A percentile compares a stretch with the other conserved stretches of the same genome.
Evolutionary conservation across 2,888 invertebrate species (phyloP).

Genomic region (Drosophila merina): DNA sequence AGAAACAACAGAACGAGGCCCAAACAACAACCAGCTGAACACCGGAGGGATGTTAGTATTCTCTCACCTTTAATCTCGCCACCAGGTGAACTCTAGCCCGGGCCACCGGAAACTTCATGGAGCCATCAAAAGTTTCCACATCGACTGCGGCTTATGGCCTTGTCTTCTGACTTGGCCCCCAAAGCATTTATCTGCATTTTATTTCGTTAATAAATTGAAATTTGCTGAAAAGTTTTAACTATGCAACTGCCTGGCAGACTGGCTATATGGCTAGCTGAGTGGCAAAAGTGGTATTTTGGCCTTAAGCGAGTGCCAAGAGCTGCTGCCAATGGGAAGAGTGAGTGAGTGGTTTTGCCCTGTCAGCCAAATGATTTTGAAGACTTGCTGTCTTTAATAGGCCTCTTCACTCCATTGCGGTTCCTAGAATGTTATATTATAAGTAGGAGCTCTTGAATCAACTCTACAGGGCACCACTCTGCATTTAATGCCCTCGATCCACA

Average conservation of each 20-base stretch:
- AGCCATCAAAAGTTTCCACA: slow-evolving; percentile 65
- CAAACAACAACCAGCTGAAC: slow-evolving; percentile 2
- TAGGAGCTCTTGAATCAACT: slow-evolving; percentile 38
- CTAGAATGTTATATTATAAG: slow-evolving; percentile 17
- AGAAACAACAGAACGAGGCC: slow-evolving; percentile 8
- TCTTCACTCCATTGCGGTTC: slow-evolving; percentile 46
- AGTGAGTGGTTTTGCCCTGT: slow-evolving; percentile 45
- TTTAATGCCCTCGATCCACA: slow-evolving; percentile 58
- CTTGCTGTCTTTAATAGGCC: slow-evolving; percentile 66
- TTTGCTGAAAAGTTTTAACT: slow-evolving; percentile 58
- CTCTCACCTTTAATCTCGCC: slow-evolving; percentile 36
- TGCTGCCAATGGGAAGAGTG: slow-evolving; percentile 48
- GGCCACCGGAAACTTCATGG: slow-evolving; percentile 48
- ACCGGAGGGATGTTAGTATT: slow-evolving; percentile 6
- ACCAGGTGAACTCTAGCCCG: slow-evolving; percentile 46
- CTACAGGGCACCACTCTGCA: slow-evolving; percentile 48
- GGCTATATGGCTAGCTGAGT: slow-evolving; percentile 4
- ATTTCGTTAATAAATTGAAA: slow-evolving; percentile 78
- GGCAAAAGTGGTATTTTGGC: slow-evolving; percentile 26
- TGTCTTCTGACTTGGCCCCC: slow-evolving; percentile 44
- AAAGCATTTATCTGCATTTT: slow-evolving; percentile 73
- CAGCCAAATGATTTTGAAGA: slow-evolving; percentile 40
- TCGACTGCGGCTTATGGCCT: slow-evolving; percentile 62
- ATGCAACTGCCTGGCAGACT: slow-evolving; percentile 9
- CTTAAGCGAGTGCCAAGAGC: slow-evolving; percentile 44